These are phyloP conservation scores for Drosophila nigritarsus DNA, from an alignment of 2,888 invertebrate species.

Conservation along the genomic window DNA sequence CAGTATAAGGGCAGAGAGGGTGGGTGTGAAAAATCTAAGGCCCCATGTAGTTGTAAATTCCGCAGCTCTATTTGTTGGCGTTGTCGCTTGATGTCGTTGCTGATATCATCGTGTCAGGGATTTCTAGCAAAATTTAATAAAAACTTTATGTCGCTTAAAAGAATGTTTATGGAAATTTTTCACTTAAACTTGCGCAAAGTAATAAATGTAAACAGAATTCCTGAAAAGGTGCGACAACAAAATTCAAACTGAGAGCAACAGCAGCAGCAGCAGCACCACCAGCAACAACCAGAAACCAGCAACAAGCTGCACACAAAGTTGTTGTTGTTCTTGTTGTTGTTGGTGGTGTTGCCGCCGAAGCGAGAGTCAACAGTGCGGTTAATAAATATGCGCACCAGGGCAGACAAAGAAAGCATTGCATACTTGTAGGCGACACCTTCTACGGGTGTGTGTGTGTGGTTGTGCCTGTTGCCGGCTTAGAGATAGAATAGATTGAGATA, in stretches of 20 bases:
- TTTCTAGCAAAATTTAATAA: conserved; percentile 83
- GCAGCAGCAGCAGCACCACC: conserved; percentile 3
- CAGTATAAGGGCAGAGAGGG: not conserved
- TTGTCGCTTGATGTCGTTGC: conserved; percentile 52
- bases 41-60: conserved; percentile 71
- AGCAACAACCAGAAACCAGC: conserved; percentile 48
- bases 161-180: conserved; percentile 84
- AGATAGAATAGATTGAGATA: conserved; percentile 61
- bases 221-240: conserved; percentile 82
- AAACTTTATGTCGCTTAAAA: conserved; percentile 83
- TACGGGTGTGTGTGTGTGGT: not conserved
- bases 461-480: conserved; percentile 57
- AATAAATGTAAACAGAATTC: conserved; percentile 83
- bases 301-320: conserved; percentile 51
- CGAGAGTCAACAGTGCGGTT: conserved; percentile 77
- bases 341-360: conserved; percentile 40
- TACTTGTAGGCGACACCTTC: conserved; percentile 50
- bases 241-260: conserved; percentile 63
- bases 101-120: conserved; percentile 78
- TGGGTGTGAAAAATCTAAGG: conserved; percentile 33
- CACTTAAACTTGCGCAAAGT: conserved; percentile 84
- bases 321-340: conserved; percentile 23
- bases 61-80: conserved; percentile 73
- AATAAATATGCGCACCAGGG: conserved; percentile 74
- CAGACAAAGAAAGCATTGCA: conserved; percentile 67